Conservation (phyloP, 2,797 vertebrate genomes). For the Poliocrania exsul region DNA sequence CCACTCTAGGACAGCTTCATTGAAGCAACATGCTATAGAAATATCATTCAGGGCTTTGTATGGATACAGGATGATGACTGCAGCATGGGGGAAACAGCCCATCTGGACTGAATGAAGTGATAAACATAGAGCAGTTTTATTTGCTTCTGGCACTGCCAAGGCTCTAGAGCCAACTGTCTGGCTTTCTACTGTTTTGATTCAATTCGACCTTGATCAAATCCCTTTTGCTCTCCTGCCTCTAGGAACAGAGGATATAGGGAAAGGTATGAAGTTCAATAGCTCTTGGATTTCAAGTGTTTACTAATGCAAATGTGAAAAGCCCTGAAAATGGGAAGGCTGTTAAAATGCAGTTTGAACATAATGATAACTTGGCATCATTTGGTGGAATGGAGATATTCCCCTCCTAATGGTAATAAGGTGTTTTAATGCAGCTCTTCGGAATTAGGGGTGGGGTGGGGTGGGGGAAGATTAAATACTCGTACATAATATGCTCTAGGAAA, state of each 20-base stretch:
- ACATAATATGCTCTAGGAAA: background rate
- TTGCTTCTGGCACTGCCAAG: slow-evolving; percentile 25
- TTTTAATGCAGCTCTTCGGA: background rate
- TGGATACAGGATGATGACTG: slow-evolving; percentile 20
- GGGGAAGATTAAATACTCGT: background rate
- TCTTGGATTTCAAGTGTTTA: background rate
- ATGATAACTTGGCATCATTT: background rate
- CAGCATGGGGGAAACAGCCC: background rate
- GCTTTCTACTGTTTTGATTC: background rate
- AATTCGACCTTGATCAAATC: background rate
- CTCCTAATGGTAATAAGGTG: background rate
- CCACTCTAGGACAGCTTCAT: slow-evolving; percentile 57
- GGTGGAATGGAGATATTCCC: background rate
- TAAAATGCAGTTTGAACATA: background rate
- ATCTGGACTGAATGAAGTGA: slow-evolving; percentile 60
- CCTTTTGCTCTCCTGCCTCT: background rate
- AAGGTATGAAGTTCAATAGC: background rate
- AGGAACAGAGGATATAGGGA: background rate
- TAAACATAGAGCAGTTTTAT: background rate
- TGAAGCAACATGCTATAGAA: slow-evolving; percentile 49
- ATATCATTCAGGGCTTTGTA: slow-evolving; percentile 14
- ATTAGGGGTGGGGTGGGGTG: fast-evolving
- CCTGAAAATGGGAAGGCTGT: background rate
- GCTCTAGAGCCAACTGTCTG: slow-evolving; percentile 18
- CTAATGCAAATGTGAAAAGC: background rate